Evolutionary conservation across 53 echinoderm and acorn worm genomes (phyloP).

Genomic region (Holothuria leucospilota): DNA sequence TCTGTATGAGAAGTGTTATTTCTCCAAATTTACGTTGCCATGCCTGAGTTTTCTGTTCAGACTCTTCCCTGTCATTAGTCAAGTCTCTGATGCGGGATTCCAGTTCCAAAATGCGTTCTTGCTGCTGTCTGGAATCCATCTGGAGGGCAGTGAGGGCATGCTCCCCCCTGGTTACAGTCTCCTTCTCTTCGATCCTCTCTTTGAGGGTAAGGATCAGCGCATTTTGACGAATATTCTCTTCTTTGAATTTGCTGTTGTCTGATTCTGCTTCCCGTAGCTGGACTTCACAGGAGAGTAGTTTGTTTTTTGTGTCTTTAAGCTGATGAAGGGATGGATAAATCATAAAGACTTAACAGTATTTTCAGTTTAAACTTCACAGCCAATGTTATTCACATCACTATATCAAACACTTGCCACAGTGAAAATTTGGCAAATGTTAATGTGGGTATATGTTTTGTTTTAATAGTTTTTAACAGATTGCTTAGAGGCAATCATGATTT

Average conservation of each 20-base stretch:
- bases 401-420: neutral
- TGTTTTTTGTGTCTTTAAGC: slow-evolving; percentile 77
- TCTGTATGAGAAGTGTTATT: slow-evolving; percentile 82
- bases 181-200: slow-evolving; percentile 75
- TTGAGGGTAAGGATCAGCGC: slow-evolving; percentile 75
- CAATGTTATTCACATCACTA: neutral
- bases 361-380: neutral
- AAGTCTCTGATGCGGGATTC: slow-evolving; percentile 82
- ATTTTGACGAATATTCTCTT: slow-evolving; percentile 62
- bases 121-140: slow-evolving; percentile 75
- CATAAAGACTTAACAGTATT: neutral
- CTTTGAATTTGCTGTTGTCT: slow-evolving; percentile 40
- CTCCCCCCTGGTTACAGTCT: slow-evolving; percentile 75
- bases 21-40: slow-evolving; percentile 81
- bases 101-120: slow-evolving; percentile 85
- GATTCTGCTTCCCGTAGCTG: slow-evolving; percentile 77
- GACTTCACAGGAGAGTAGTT: slow-evolving; percentile 77
- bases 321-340: slow-evolving; percentile 41
- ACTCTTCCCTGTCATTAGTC: slow-evolving; percentile 76
- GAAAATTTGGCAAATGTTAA: no score
- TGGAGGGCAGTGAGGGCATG: slow-evolving; percentile 85
- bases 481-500: no score
- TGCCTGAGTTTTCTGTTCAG: slow-evolving; percentile 69
- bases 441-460: no score
- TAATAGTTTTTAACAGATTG: no score